A percentile compares a stretch with the other conserved stretches of the same genome.
phyloP scores from a whole-genome alignment of 2,113 vertebrate genomes.

The Perca flavescens region DNA sequence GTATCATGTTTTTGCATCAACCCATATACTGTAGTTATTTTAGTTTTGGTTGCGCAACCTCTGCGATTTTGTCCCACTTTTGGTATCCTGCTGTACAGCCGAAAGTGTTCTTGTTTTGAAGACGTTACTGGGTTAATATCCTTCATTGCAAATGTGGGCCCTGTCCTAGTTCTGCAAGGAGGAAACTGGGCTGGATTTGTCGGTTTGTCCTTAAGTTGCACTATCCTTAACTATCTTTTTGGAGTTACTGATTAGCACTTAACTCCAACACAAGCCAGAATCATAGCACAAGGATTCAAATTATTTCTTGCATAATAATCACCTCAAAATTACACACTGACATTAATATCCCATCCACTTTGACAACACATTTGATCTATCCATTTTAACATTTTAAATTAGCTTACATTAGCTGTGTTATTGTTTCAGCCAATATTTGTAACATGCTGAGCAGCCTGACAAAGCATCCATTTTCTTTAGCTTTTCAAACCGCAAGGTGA shows the following conservation, averaged over 20 bases:
- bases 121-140: slow-evolving; percentile 31
- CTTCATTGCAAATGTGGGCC: background rate
- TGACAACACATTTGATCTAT: too few relatives aligned
- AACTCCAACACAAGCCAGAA: background rate
- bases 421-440: too few relatives aligned
- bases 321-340: too few relatives aligned
- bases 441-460: too few relatives aligned
- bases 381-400: too few relatives aligned
- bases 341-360: too few relatives aligned
- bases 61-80: slow-evolving; percentile 35
- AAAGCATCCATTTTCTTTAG: too few relatives aligned
- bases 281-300: too few relatives aligned
- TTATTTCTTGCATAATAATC: too few relatives aligned
- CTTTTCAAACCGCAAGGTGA: too few relatives aligned
- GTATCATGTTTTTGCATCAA: background rate
- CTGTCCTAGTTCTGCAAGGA: slow-evolving; percentile 15
- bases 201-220: background rate
- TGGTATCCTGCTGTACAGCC: background rate
- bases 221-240: background rate
- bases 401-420: too few relatives aligned
- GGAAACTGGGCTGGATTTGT: background rate
- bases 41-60: background rate
- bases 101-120: slow-evolving; percentile 16
- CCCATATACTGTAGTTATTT: slow-evolving; percentile 24
- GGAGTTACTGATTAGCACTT: background rate